phyloP scores from a whole-genome alignment of 2,113 vertebrate species.

The Rissa tridactyla region DNA sequence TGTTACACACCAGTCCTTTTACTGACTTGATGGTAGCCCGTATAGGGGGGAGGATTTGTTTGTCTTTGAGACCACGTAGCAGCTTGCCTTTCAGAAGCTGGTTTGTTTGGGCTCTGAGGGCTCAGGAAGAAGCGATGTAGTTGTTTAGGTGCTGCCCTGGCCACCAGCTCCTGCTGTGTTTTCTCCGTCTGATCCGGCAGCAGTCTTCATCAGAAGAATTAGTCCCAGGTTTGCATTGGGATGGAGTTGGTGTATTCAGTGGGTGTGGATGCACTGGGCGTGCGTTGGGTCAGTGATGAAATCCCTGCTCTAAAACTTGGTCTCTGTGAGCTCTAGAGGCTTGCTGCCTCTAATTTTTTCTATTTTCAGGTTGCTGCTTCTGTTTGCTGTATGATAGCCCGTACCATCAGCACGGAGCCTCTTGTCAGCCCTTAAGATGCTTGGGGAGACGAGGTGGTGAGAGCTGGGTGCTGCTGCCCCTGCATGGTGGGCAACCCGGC shows the following conservation, averaged over 20 bases:
- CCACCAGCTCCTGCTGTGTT: background rate
- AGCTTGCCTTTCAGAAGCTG: background rate
- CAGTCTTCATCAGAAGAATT: background rate
- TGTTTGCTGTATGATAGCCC: background rate
- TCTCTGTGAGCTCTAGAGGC: background rate
- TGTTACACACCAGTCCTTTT: background rate
- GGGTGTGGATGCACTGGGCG: background rate
- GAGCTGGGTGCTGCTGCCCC: rapidly evolving
- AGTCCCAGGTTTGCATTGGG: background rate
- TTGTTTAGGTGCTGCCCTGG: background rate
- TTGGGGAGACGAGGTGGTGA: background rate
- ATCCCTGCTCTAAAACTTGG: rapidly evolving
- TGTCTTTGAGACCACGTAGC: background rate
- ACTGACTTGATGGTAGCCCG: background rate
- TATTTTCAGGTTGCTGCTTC: background rate
- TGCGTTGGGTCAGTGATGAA: rapidly evolving
- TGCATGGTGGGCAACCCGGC: rapidly evolving
- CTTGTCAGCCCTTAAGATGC: background rate
- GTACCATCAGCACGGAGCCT: rapidly evolving
- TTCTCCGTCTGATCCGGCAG: background rate
- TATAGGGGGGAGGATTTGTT: background rate
- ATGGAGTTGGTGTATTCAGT: background rate
- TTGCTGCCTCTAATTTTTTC: background rate
- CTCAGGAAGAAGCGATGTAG: background rate
- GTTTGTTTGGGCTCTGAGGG: background rate